Conservation (phyloP, 2,797 vertebrate genomes). For the Liasis olivaceus region DNA sequence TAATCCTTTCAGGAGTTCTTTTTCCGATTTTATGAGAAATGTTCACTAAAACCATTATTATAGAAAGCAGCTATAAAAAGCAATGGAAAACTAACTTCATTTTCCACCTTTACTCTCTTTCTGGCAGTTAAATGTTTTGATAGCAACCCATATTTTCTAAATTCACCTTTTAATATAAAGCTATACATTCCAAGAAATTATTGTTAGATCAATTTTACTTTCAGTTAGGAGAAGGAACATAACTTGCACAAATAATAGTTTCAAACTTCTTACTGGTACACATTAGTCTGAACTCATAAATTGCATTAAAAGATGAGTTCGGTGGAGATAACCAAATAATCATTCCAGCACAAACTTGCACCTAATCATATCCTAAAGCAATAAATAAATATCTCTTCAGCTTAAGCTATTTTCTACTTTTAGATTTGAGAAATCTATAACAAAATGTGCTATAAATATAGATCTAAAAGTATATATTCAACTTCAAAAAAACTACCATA, state of each 20-base stretch:
- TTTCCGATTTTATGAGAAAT: neutral
- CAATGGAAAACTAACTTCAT: no score
- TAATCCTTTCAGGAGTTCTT: neutral
- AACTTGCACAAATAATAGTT: neutral
- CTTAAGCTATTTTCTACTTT: neutral
- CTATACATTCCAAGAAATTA: neutral
- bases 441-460: neutral
- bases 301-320: neutral
- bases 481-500: neutral
- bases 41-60: neutral
- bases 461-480: neutral
- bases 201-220: neutral
- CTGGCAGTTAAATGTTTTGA: neutral
- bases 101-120: neutral
- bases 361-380: neutral
- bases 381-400: neutral
- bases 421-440: neutral
- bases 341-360: neutral
- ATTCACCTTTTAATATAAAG: neutral
- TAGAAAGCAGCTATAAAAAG: neutral
- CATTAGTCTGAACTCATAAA: neutral
- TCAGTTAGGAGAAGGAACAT: neutral
- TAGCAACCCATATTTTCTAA: neutral
- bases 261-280: neutral
- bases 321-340: neutral